Evolutionary conservation across 2,888 invertebrate species (phyloP), one percentile per base, ranked within the genome.

Genomic region (Ptychoptera contaminata): DNA sequence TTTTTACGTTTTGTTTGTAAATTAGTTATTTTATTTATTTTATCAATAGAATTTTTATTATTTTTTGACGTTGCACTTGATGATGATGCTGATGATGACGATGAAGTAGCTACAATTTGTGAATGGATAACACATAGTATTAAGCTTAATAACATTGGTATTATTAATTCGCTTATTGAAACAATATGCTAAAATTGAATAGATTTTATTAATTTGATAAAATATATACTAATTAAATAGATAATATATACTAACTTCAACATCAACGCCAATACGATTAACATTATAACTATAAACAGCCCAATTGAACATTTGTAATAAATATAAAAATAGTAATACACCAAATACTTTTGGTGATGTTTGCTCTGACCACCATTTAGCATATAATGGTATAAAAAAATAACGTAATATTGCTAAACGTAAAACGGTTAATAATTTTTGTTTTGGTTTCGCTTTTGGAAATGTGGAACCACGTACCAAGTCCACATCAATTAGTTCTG

Each of bases 391-490:
- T 46, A 94, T 70, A 58, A 94, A 76, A 44, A 92, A 58, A 40
- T 88, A 77, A 43, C 93, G 73, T 48, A 84, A 70, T 43, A 90
- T 70, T 7, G 92, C 92, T 58, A 83, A 76, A 63, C 82, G 77
- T 48, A 86, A 79, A 48, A 93, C 86, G 37, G 86, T 83, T 38
- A 83, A 72, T 63, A 92, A 76, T 49, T 91, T 84, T 67, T 93
- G 83, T 56, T 92, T 90, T 2, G 94, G 91, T 65, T 94, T 94
- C 12, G 90, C 84, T 72, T 94, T 94, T 11, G 92, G 85, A 67
- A 94, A 94, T 47, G 92, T 88, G 36, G 94, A 93, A 40, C 92
- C 93, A 79, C 92, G 74, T 45, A 96, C 90, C 57, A 96, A 75
- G 68, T 96, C 96, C 44, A 96, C 85, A 71, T 96, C 94, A 52